A percentile compares a stretch with the other conserved stretches of the same genome.
phyloP scores from a whole-genome alignment of 2,113 vertebrate genomes.

The Oncorhynchus nerka region DNA sequence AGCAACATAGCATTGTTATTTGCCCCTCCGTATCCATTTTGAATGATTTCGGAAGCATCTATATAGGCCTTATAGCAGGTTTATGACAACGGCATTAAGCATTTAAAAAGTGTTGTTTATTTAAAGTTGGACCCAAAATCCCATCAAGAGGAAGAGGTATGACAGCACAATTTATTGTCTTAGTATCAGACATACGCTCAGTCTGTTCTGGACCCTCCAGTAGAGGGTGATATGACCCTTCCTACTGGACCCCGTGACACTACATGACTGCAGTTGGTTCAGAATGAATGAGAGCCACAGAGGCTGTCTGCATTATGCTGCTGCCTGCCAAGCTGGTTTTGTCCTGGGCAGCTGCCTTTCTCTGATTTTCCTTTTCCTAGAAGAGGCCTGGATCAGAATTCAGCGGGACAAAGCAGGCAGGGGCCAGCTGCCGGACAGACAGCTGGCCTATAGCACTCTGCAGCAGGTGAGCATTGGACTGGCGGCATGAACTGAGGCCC shows the following conservation, averaged over 20 bases:
- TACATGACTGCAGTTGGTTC: neutral
- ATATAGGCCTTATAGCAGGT: too few relatives aligned
- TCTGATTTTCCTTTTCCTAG: neutral
- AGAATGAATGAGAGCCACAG: neutral
- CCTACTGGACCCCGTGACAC: neutral
- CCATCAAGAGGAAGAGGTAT: slow-evolving; percentile 12
- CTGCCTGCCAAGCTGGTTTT: neutral
- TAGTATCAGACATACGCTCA: too few relatives aligned
- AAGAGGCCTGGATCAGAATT: slow-evolving; percentile 3
- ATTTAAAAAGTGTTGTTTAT: too few relatives aligned
- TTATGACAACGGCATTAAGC: too few relatives aligned
- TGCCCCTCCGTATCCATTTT: too few relatives aligned
- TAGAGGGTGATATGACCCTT: neutral
- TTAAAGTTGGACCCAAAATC: too few relatives aligned
- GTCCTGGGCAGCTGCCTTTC: neutral
- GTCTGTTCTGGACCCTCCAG: neutral
- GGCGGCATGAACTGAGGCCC: neutral
- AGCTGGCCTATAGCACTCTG: slow-evolving; percentile 3
- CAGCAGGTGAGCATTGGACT: slow-evolving; percentile 2
- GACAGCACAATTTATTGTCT: neutral
- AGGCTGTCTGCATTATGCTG: neutral
- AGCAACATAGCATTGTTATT: too few relatives aligned
- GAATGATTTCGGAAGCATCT: too few relatives aligned
- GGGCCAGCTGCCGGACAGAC: neutral
- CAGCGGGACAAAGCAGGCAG: neutral